These are phyloP conservation scores for Menidia beryllina DNA, from an alignment of 2,113 vertebrate species.

Conservation along the genomic window DNA sequence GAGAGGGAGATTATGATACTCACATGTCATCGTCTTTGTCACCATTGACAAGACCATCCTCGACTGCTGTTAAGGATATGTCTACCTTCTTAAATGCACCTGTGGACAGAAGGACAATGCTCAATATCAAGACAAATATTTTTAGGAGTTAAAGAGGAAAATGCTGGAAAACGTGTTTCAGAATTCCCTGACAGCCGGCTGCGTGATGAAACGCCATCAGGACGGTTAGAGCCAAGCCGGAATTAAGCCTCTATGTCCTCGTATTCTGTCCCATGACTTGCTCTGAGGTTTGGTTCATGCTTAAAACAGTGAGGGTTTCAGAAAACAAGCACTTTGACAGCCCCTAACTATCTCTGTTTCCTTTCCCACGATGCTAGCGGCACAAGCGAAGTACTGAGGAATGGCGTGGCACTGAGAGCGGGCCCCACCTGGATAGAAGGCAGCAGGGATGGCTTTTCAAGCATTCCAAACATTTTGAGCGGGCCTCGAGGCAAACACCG, in stretches of 20 bases:
- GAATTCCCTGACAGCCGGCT: too few relatives aligned
- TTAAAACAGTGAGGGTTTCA: slow-evolving; percentile 8
- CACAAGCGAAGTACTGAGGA: background rate
- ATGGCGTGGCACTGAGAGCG: slow-evolving; percentile 3
- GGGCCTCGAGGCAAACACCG: slow-evolving; percentile 22
- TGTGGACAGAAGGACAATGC: slow-evolving; percentile 55
- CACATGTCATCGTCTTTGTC: slow-evolving; percentile 71
- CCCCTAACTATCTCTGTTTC: background rate
- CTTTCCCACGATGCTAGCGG: slow-evolving; percentile 16
- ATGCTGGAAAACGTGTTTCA: too few relatives aligned
- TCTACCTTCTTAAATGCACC: slow-evolving; percentile 68
- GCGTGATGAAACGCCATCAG: too few relatives aligned
- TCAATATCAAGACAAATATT: too few relatives aligned
- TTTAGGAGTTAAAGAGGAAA: too few relatives aligned
- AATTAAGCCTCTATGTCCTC: too few relatives aligned
- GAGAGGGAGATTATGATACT: slow-evolving; percentile 47
- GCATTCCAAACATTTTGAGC: slow-evolving; percentile 38
- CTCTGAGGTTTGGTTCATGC: slow-evolving; percentile 24
- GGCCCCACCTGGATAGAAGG: slow-evolving; percentile 23
- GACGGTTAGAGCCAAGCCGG: too few relatives aligned
- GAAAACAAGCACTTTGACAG: slow-evolving; percentile 13
- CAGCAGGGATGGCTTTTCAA: slow-evolving; percentile 31
- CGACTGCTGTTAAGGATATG: slow-evolving; percentile 51
- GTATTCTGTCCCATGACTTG: background rate
- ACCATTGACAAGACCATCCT: slow-evolving; percentile 68